Base-by-base conservation (phyloP, 2,797 vertebrate genomes). In the Salarias fasciatus region DNA sequence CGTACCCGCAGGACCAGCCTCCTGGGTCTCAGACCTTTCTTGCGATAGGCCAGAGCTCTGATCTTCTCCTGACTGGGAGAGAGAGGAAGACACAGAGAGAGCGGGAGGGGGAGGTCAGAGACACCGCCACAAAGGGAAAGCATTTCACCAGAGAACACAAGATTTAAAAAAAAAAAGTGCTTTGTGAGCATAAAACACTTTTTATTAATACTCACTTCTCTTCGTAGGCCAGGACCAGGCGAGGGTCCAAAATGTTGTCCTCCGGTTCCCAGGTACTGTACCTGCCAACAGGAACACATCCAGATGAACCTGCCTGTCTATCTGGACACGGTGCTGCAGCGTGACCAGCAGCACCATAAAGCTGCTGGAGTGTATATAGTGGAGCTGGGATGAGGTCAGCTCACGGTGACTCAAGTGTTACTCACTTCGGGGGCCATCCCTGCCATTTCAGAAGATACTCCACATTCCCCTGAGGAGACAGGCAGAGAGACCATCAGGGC, bases 241-340 rank as follows among this genome's bases (percentile, higher is more conserved):
- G 95, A 30, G 97, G 98, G 88, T 99, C 98, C 92, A 99, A 85
- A 86, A 99, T 99, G 84, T 99, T 97, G 63, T 99, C 98, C 72
- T 99, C 98, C 8, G 97, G 97, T 83, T 99, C 98, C 98, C 98
- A 99, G 0, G 97, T 99, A 76, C 96, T 99, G 93, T 98, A 98
- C 91, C 98, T 99, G 90, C 67, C 64, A 80, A 84, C 73, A 90
- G 36, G 66, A 14, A 33, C 1, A 45, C 8, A 63, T 31, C 11
- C 7, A 70, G n/a, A 43, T 40, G 5, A n/a, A n/a, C 28, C 29
- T n/a, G 6, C 28, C 6, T 1, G 14, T 53, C 13, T 10, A 1
- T 59, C 15, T 7, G 47, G 36, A 46, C 3, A 29, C 3, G 24
- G 8, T 15, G 35, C 7, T 37, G 24, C 12, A 13, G 28, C 37